Conservation (phyloP, 2,888 invertebrate genomes). For the Napeogenes sylphis region DNA sequence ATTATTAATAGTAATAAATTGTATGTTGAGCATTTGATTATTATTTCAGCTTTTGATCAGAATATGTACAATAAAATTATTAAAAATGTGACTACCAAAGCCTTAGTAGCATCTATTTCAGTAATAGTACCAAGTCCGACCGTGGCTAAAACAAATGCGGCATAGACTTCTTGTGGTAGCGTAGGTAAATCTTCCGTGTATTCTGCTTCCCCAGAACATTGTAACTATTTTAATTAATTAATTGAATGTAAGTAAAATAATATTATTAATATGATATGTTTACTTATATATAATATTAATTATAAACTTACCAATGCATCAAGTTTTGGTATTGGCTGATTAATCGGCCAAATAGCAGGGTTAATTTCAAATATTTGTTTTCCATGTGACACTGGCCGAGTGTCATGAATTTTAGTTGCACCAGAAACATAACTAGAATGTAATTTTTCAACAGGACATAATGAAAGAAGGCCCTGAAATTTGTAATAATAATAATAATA, state of each 20-base stretch:
- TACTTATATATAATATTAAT: too few relatives aligned
- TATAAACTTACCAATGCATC: conserved; percentile 62
- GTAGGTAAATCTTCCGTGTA: conserved; percentile 81
- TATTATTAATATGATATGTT: too few relatives aligned
- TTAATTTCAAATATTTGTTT: conserved; percentile 79
- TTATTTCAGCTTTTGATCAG: too few relatives aligned
- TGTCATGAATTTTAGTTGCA: conserved; percentile 47
- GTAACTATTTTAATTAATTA: conserved; percentile 46
- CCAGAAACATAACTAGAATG: conserved; percentile 66
- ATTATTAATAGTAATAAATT: too few relatives aligned
- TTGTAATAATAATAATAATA: background rate
- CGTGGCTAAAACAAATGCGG: conserved; percentile 80
- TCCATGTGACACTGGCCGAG: conserved; percentile 76
- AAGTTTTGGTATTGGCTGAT: conserved; percentile 80
- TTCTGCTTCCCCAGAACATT: conserved; percentile 82
- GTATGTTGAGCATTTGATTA: too few relatives aligned
- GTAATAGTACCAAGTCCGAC: conserved; percentile 40
- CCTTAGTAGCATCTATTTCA: conserved; percentile 57
- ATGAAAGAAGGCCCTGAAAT: conserved; percentile 52
- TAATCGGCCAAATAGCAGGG: conserved; percentile 79
- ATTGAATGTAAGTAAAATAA: too few relatives aligned
- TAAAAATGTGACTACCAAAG: conserved; percentile 69
- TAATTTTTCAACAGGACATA: conserved; percentile 65
- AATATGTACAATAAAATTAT: too few relatives aligned
- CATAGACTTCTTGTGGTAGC: conserved; percentile 79